Evolutionary conservation across 2,797 vertebrate genomes (phyloP).

Genomic region (Cossypha heuglini): DNA sequence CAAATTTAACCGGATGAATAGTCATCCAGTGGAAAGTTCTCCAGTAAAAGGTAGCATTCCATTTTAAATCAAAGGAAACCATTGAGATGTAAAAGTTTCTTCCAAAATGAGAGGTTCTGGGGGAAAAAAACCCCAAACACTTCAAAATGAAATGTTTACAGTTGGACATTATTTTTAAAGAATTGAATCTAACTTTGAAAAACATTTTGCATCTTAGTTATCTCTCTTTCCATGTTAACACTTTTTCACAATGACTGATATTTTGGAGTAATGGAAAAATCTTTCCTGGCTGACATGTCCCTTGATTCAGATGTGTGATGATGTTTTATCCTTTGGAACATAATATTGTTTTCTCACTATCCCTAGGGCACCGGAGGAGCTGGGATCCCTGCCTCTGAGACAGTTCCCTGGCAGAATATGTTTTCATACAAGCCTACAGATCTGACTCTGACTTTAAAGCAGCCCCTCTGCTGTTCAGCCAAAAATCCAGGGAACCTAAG

Average conservation of each 20-base stretch:
- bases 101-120: background rate
- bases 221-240: background rate
- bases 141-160: background rate
- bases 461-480: background rate
- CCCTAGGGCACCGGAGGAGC: background rate
- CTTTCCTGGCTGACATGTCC: background rate
- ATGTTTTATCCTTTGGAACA: background rate
- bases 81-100: background rate
- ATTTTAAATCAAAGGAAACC: background rate
- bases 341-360: background rate
- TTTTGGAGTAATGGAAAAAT: background rate
- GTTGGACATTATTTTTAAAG: background rate
- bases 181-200: background rate
- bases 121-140: accelerated
- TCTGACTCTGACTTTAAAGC: background rate
- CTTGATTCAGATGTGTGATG: background rate
- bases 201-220: background rate
- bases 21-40: background rate
- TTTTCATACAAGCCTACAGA: background rate
- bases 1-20: background rate
- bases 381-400: background rate
- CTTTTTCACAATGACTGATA: background rate
- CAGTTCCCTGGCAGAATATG: background rate
- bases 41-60: background rate
- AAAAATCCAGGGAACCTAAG: background rate